phyloP scores from a whole-genome alignment of 35 echinoderm and acorn worm genomes.

The Acanthaster planci region DNA sequence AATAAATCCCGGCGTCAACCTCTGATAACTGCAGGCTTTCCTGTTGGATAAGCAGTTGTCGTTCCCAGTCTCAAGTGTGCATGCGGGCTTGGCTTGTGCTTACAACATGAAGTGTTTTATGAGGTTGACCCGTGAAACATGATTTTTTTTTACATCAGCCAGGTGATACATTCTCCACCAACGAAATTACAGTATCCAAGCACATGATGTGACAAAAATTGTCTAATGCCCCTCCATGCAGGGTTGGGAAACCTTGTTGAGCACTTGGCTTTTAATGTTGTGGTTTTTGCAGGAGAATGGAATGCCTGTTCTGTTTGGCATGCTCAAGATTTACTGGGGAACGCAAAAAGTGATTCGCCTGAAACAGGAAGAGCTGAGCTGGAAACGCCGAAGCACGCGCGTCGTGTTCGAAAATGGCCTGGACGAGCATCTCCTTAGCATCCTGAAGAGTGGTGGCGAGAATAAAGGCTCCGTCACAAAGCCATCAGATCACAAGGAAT shows the following conservation, averaged over 20 bases:
- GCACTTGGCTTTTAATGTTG: not conserved
- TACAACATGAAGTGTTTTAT: too few relatives aligned
- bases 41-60: too few relatives aligned
- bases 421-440: slow-evolving; percentile 52
- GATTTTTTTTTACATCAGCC: too few relatives aligned
- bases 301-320: slow-evolving; percentile 51
- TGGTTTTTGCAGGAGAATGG: slow-evolving; percentile 30
- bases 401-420: slow-evolving; percentile 56
- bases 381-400: slow-evolving; percentile 76
- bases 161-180: too few relatives aligned
- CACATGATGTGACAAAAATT: too few relatives aligned
- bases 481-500: not conserved
- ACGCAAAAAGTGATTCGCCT: slow-evolving; percentile 82
- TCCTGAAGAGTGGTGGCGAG: slow-evolving; percentile 52
- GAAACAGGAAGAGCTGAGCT: slow-evolving; percentile 78
- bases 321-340: slow-evolving; percentile 85
- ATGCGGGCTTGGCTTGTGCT: too few relatives aligned
- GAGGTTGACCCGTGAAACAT: too few relatives aligned
- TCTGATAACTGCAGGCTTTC: too few relatives aligned
- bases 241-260: not conserved
- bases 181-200: too few relatives aligned
- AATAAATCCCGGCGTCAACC: too few relatives aligned
- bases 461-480: slow-evolving; percentile 40
- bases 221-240: too few relatives aligned
- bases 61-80: too few relatives aligned